Conservation (phyloP, 2,888 invertebrate species). For the Apotomis turbidana region DNA sequence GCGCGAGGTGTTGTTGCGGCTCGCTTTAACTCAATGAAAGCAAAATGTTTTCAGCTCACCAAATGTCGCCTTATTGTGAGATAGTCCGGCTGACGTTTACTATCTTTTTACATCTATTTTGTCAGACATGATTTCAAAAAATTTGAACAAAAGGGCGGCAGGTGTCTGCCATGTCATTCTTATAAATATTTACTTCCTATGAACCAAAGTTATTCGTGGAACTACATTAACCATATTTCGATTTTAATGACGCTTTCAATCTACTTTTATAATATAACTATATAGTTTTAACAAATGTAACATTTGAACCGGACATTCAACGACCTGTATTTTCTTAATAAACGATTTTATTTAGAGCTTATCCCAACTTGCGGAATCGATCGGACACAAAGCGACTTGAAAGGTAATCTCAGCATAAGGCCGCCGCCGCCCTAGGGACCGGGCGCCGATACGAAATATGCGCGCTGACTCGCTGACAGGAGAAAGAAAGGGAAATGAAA, state of each 20-base stretch:
- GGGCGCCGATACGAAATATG: slow-evolving; percentile 18
- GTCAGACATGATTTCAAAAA: neutral
- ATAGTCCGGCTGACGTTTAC: neutral
- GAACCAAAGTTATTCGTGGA: too few relatives aligned
- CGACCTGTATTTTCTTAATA: too few relatives aligned
- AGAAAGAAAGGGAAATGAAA: slow-evolving; percentile 40
- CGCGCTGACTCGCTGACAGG: slow-evolving; percentile 5
- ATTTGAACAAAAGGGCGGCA: too few relatives aligned
- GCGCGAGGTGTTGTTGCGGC: neutral
- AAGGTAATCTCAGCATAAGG: neutral
- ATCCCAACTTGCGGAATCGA: neutral
- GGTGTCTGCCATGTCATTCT: too few relatives aligned
- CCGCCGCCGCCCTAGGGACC: neutral
- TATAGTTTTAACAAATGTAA: too few relatives aligned
- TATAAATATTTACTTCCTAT: too few relatives aligned
- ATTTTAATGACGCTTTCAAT: too few relatives aligned
- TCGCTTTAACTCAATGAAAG: neutral
- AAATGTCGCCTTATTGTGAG: neutral
- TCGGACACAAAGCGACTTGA: neutral
- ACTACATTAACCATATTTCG: too few relatives aligned
- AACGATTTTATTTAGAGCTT: neutral
- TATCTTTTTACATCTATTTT: neutral
- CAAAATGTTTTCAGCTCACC: neutral
- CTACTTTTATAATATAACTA: too few relatives aligned
- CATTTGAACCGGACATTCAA: too few relatives aligned